These are phyloP conservation scores for Bufo gargarizans DNA, from an alignment of 2,113 vertebrate genomes.

Conservation along the genomic window DNA sequence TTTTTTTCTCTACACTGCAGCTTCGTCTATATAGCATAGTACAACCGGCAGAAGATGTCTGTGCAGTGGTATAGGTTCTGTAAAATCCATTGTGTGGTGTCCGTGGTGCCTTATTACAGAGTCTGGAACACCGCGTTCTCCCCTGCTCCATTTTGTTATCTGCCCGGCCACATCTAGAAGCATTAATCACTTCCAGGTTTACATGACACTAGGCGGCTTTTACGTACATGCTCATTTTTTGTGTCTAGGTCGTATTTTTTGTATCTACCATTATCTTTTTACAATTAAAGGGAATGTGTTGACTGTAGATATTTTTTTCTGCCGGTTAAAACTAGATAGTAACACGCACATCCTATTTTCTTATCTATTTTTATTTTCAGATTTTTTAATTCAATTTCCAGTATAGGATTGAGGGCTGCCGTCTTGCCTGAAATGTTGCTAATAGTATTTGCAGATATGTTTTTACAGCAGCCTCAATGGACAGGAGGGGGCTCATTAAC, in stretches of 20 bases:
- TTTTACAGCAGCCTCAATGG: no score
- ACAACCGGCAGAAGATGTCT: not conserved
- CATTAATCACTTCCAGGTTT: slow-evolving; percentile 41
- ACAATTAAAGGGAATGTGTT: not conserved
- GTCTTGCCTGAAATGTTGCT: no score
- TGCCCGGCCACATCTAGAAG: not conserved
- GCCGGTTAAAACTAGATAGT: no score
- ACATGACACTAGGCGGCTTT: not conserved
- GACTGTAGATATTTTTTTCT: no score
- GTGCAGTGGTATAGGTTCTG: not conserved
- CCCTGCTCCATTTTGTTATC: slow-evolving; percentile 19
- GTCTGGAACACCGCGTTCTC: slow-evolving; percentile 21
- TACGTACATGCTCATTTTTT: not conserved
- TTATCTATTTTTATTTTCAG: no score
- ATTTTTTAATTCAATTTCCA: no score
- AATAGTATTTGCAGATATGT: no score
- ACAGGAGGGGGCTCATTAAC: no score
- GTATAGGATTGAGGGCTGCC: no score
- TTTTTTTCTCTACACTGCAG: not conserved
- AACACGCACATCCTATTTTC: no score
- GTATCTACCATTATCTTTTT: not conserved
- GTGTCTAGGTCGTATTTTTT: not conserved
- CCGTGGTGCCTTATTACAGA: not conserved
- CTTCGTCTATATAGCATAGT: not conserved
- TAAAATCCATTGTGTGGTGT: not conserved